A percentile compares a stretch with the other conserved stretches of the same genome.
Evolutionary conservation across 2,797 vertebrate genomes (phyloP).

Genomic region (Girardinus metallicus): DNA sequence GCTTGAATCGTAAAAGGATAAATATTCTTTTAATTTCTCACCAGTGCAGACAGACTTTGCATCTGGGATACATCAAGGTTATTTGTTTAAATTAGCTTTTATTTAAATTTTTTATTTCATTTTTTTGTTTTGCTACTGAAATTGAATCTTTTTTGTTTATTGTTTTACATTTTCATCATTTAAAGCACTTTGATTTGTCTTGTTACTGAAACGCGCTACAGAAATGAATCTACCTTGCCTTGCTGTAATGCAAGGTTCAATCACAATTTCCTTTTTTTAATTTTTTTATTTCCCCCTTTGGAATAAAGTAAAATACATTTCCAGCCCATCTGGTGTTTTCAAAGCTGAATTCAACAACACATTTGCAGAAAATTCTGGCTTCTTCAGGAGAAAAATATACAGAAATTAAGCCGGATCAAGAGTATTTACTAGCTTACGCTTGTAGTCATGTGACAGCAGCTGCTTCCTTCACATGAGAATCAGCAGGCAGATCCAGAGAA

Average conservation of each 20-base stretch:
- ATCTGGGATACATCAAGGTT: too few species aligned
- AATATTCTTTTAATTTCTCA: too few species aligned
- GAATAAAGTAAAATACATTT: background rate
- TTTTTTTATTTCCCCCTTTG: background rate
- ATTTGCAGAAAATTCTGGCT: too few species aligned
- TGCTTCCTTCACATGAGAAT: background rate
- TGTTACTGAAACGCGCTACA: background rate
- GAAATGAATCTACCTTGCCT: background rate
- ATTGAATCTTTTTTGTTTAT: background rate
- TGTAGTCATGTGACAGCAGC: conserved; percentile 16
- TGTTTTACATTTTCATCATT: background rate
- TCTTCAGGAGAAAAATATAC: background rate
- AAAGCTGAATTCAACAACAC: background rate
- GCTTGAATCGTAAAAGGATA: too few species aligned
- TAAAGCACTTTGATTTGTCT: background rate
- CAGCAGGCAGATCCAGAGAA: conserved; percentile 1
- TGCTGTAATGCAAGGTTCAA: background rate
- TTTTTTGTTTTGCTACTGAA: background rate
- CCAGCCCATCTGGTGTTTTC: background rate
- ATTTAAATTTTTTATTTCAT: background rate
- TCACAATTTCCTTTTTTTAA: background rate
- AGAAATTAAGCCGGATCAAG: background rate
- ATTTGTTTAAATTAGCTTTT: background rate
- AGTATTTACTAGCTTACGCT: background rate
- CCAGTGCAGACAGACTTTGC: too few species aligned